Evolutionary conservation across 2,797 vertebrate species (phyloP).

Genomic region (Triplophysa bombifrons): DNA sequence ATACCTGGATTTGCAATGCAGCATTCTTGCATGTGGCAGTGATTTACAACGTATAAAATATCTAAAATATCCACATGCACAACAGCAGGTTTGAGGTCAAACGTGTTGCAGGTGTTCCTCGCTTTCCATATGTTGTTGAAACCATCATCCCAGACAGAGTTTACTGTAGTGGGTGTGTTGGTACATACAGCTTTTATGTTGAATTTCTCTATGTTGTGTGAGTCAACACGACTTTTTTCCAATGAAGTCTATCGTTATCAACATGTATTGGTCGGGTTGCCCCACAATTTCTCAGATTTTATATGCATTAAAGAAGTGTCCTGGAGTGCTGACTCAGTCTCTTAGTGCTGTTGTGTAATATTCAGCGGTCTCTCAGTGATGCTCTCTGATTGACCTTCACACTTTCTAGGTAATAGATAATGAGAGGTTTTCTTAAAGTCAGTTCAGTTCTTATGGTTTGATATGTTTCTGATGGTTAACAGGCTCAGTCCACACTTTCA

Average conservation of each 20-base stretch:
- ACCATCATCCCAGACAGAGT: conserved; percentile 12
- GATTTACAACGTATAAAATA: background rate
- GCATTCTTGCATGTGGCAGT: background rate
- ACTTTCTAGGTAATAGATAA: background rate
- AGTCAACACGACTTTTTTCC: conserved; percentile 30
- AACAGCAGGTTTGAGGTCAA: conserved; percentile 10
- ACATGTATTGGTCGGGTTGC: background rate
- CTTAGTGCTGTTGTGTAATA: conserved; percentile 17
- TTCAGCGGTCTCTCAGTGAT: conserved; percentile 5
- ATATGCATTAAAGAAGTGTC: background rate
- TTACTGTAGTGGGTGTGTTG: conserved; percentile 12
- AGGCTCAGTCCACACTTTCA: too few species aligned
- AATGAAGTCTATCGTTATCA: background rate
- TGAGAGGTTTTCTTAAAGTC: background rate
- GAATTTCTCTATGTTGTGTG: conserved; percentile 5
- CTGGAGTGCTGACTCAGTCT: background rate
- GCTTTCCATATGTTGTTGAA: background rate
- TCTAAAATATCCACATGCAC: background rate
- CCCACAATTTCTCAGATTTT: background rate
- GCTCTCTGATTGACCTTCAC: conserved; percentile 9
- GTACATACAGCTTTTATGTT: conserved; percentile 12
- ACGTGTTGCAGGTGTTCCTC: background rate
- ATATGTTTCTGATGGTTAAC: too few species aligned
- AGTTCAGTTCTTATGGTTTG: background rate
- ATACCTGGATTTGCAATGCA: conserved; percentile 14